Percentiles rank a stretch among this genome's conserved stretches.
Evolutionary conservation across 2,113 vertebrate genomes (phyloP).

Genomic region (Eulacestoma nigropectus): DNA sequence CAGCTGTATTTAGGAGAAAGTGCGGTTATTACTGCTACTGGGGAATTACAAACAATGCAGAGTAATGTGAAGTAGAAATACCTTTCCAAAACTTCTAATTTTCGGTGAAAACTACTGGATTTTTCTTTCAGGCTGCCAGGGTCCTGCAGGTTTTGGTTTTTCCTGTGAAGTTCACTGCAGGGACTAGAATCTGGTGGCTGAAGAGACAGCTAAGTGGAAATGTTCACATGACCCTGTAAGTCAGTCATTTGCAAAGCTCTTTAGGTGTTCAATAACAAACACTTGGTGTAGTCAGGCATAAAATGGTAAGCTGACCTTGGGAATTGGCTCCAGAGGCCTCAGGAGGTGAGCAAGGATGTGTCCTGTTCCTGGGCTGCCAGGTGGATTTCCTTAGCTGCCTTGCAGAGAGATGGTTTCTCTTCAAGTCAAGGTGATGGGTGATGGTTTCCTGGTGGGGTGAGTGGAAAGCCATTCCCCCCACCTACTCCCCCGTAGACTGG

Average conservation of each 20-base stretch:
- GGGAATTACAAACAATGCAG: neutral
- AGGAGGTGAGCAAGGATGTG: neutral
- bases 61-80: neutral
- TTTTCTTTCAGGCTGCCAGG: neutral
- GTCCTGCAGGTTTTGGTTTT: neutral
- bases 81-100: neutral
- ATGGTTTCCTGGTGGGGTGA: neutral
- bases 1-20: neutral
- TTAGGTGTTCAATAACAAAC: neutral
- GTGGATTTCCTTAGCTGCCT: neutral
- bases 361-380: neutral
- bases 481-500: neutral
- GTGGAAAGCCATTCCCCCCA: neutral
- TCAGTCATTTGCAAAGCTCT: neutral
- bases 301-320: neutral
- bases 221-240: neutral
- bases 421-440: neutral
- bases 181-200: neutral
- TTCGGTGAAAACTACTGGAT: neutral
- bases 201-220: neutral
- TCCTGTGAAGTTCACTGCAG: neutral
- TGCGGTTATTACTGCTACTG: neutral
- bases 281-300: accelerated
- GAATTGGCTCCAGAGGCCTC: neutral
- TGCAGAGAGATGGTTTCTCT: neutral